These are phyloP conservation scores for Babylonia areolata DNA, from an alignment of 1,140 invertebrate species.

Conservation along the genomic window DNA sequence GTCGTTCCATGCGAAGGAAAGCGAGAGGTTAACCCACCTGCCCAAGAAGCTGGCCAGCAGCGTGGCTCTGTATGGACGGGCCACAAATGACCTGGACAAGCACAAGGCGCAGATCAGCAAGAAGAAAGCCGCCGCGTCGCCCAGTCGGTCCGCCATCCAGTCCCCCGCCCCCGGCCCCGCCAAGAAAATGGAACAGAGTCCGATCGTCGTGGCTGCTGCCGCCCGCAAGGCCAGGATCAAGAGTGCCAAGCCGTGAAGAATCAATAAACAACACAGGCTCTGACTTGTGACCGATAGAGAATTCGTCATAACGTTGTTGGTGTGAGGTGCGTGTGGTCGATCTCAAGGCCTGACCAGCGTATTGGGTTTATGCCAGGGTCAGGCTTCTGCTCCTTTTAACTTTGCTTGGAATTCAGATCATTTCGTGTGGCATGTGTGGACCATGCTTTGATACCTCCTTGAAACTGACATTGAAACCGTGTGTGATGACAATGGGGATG, in stretches of 20 bases:
- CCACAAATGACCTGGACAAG: background rate
- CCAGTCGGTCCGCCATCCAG: background rate
- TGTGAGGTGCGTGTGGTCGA: too few relatives aligned
- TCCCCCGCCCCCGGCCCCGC: background rate
- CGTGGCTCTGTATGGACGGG: background rate
- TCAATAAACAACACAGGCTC: too few relatives aligned
- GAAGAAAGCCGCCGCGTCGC: background rate
- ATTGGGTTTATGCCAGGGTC: too few relatives aligned
- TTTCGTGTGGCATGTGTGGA: too few relatives aligned
- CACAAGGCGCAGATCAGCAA: background rate
- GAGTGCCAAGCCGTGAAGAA: slow-evolving; percentile 3
- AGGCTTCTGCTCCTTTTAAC: too few relatives aligned
- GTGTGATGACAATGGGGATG: too few relatives aligned
- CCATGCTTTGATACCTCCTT: too few relatives aligned
- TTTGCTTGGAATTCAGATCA: too few relatives aligned
- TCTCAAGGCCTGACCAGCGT: too few relatives aligned
- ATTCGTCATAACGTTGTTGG: too few relatives aligned
- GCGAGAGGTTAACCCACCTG: background rate
- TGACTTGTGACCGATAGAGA: too few relatives aligned
- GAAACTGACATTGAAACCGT: too few relatives aligned
- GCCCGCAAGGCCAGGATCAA: background rate
- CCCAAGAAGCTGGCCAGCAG: background rate
- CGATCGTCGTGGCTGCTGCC: background rate
- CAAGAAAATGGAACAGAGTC: background rate
- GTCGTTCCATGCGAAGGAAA: background rate